phyloP scores from a whole-genome alignment of 2,113 vertebrate genomes.

The Progne subis region DNA sequence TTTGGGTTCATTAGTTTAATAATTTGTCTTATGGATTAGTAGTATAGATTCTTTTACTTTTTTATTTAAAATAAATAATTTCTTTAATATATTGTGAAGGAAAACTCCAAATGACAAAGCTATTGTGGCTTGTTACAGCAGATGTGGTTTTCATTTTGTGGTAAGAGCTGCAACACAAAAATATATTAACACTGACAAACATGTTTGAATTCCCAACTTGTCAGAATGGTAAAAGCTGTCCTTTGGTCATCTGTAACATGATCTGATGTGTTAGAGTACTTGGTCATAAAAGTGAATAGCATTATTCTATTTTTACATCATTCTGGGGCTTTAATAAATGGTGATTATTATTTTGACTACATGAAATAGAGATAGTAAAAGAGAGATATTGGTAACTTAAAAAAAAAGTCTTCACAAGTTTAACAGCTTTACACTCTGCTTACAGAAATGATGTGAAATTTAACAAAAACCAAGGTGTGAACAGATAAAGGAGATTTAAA shows the following conservation, averaged over 20 bases:
- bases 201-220: neutral
- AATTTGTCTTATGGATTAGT: neutral
- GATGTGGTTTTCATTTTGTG: neutral
- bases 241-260: neutral
- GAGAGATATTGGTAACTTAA: neutral
- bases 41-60: neutral
- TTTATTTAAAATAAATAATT: neutral
- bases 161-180: neutral
- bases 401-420: neutral
- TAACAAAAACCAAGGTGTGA: slow-evolving; percentile 48
- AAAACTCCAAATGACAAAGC: neutral
- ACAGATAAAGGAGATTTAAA: slow-evolving; percentile 61
- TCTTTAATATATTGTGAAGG: neutral
- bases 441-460: slow-evolving; percentile 30
- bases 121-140: neutral
- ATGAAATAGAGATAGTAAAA: neutral
- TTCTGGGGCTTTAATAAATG: neutral
- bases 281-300: neutral
- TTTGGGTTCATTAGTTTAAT: neutral
- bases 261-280: neutral
- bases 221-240: neutral
- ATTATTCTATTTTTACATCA: neutral
- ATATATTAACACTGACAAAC: neutral
- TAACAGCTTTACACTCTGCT: neutral
- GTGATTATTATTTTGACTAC: neutral